Conservation (phyloP, 2,113 vertebrate genomes). For the Eptatretus burgeri region DNA sequence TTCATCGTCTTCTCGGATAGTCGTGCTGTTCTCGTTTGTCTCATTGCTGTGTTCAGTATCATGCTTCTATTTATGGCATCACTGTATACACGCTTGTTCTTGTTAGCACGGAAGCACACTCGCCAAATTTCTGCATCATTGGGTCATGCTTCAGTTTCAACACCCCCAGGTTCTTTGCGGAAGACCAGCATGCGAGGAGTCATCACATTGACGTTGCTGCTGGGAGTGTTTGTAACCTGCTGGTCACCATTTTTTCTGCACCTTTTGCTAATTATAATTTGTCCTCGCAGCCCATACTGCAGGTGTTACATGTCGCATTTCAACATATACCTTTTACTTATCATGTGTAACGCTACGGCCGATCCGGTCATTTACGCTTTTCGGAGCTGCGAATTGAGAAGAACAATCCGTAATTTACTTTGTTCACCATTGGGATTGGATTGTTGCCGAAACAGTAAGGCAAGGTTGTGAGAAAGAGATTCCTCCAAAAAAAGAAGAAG, state of each 20-base stretch:
- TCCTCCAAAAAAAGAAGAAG: no score
- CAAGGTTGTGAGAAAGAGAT: no score
- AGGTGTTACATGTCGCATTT: constrained; percentile 89
- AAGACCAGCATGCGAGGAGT: constrained; percentile 58
- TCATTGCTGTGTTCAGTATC: constrained; percentile 67
- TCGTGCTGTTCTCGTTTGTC: constrained; percentile 47
- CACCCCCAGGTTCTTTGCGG: constrained; percentile 14
- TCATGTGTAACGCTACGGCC: constrained; percentile 76
- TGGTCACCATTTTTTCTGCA: constrained; percentile 89
- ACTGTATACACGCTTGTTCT: constrained; percentile 74
- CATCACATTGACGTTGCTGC: constrained; percentile 51
- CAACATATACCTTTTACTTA: constrained; percentile 84
- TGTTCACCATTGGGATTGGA: constrained; percentile 16
- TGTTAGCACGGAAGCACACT: constrained; percentile 48
- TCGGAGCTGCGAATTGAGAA: constrained; percentile 73
- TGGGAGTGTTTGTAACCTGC: constrained; percentile 66
- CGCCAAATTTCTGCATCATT: constrained; percentile 39
- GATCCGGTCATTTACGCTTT: constrained; percentile 81
- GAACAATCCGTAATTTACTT: constrained; percentile 64
- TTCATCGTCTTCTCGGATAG: constrained; percentile 74
- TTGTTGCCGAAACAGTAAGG: no score
- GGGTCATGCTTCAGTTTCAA: no score
- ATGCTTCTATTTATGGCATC: constrained; percentile 74
- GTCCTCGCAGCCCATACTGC: constrained; percentile 64
- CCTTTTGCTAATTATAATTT: constrained; percentile 68